Percentiles rank a stretch among this genome's conserved stretches.
Conservation (phyloP, 2,888 invertebrate genomes). For the Orthosia incerta region DNA sequence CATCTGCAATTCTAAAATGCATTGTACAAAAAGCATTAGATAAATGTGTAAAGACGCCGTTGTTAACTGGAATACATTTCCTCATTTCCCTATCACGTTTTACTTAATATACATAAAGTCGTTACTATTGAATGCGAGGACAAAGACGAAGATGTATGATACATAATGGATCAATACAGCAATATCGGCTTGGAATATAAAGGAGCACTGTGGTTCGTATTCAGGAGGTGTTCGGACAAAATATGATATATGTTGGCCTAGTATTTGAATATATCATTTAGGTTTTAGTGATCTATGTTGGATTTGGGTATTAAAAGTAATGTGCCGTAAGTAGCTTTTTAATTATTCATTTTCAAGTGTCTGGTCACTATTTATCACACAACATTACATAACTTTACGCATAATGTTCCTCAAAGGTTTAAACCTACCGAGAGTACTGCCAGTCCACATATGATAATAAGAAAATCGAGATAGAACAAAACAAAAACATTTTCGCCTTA, state of each 20-base stretch:
- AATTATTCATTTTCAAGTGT: too few relatives aligned
- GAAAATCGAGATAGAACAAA: too few relatives aligned
- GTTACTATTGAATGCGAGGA: constrained; percentile 49
- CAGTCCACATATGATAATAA: too few relatives aligned
- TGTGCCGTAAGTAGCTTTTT: too few relatives aligned
- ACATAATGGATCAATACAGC: constrained; percentile 68
- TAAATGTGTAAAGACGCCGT: neutral
- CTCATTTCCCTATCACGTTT: neutral
- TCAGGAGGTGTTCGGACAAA: constrained; percentile 53
- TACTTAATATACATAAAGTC: constrained; percentile 8
- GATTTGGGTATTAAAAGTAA: neutral
- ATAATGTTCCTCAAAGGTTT: too few relatives aligned
- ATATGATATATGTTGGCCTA: constrained; percentile 54
- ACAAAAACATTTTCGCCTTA: too few relatives aligned
- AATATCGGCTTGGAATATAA: constrained; percentile 66
- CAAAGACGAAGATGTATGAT: constrained; percentile 53
- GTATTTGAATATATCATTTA: constrained; percentile 48
- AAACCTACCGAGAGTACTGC: too few relatives aligned
- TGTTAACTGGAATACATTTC: neutral
- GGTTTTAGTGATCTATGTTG: constrained; percentile 12
- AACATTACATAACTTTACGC: too few relatives aligned
- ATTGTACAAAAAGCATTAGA: too few relatives aligned
- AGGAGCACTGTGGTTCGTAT: constrained; percentile 55
- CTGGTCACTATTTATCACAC: too few relatives aligned
- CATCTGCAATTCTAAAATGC: neutral